phyloP scores from a whole-genome alignment of 2,113 vertebrate genomes.

The Varanus salvator region DNA sequence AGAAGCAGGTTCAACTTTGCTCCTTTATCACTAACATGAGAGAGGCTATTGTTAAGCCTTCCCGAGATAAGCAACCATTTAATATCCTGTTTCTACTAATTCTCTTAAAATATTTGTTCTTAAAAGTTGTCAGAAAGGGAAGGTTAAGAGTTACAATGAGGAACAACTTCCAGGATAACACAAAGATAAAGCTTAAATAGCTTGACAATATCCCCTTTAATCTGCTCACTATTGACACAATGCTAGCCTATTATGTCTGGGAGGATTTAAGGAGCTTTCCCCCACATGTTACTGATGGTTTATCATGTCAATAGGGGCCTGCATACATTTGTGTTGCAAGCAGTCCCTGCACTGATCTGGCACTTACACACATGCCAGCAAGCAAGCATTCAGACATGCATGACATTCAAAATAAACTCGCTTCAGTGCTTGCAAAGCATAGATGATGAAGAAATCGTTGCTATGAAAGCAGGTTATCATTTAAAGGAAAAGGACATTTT shows the following conservation, averaged over 20 bases:
- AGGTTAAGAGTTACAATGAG: slow-evolving; percentile 77
- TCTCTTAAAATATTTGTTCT: slow-evolving; percentile 66
- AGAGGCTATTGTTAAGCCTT: slow-evolving; percentile 52
- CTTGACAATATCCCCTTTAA: slow-evolving; percentile 74
- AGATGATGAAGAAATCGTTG: background rate
- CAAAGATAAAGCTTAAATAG: slow-evolving; percentile 75
- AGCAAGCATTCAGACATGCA: no score
- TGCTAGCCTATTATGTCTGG: slow-evolving; percentile 71
- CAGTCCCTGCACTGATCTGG: slow-evolving; percentile 41
- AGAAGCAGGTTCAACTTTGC: background rate
- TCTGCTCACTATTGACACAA: slow-evolving; percentile 74
- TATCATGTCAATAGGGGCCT: slow-evolving; percentile 72
- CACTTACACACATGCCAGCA: background rate
- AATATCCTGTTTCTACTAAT: slow-evolving; percentile 71
- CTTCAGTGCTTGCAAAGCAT: background rate
- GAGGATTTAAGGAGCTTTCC: slow-evolving; percentile 74
- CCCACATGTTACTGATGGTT: slow-evolving; percentile 76
- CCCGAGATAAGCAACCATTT: slow-evolving; percentile 64
- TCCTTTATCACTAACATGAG: background rate
- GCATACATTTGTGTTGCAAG: slow-evolving; percentile 76
- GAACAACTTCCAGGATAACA: slow-evolving; percentile 79
- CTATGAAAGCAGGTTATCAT: background rate
- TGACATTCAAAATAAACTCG: background rate
- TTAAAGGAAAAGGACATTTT: background rate
- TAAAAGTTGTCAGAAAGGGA: slow-evolving; percentile 74